Conservation (phyloP, 2,797 vertebrate genomes). For the Sebastes itinus region DNA sequence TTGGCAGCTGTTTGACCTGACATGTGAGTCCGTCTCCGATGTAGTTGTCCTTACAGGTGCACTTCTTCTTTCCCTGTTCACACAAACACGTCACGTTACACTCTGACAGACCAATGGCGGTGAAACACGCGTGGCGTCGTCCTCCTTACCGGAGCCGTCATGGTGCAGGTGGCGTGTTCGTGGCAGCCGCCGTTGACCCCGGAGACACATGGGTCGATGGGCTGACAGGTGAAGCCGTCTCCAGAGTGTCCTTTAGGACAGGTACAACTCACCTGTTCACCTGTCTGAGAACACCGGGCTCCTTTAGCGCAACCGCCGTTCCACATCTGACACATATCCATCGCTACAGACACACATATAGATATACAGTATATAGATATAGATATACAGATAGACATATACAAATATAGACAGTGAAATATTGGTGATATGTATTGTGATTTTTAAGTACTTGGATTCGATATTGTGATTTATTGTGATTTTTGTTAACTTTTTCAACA, state of each 20-base stretch:
- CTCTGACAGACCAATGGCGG: background rate
- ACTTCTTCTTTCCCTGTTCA: conserved; percentile 86
- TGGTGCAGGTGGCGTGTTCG: conserved; percentile 90
- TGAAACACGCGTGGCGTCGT: background rate
- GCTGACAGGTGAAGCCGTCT: conserved; percentile 86
- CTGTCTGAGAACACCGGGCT: conserved; percentile 85
- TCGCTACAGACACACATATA: conserved; percentile 70
- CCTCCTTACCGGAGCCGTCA: conserved; percentile 90
- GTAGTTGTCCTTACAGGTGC: conserved; percentile 88
- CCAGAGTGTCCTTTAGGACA: conserved; percentile 87
- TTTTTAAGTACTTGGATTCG: too few relatives aligned
- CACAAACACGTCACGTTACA: background rate
- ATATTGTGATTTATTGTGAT: too few relatives aligned
- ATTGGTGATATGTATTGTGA: too few relatives aligned
- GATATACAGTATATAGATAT: background rate
- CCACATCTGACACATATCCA: conserved; percentile 85
- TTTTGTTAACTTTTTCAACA: too few relatives aligned
- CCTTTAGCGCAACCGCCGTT: conserved; percentile 89
- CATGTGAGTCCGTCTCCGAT: conserved; percentile 90
- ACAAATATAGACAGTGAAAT: background rate
- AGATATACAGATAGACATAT: too few relatives aligned
- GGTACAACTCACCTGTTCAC: conserved; percentile 84
- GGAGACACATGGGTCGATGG: conserved; percentile 84
- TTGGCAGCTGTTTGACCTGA: conserved; percentile 81
- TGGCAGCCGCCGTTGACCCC: conserved; percentile 90